Base-by-base conservation (phyloP, 2,113 vertebrate species). In the Pagrus major region DNA sequence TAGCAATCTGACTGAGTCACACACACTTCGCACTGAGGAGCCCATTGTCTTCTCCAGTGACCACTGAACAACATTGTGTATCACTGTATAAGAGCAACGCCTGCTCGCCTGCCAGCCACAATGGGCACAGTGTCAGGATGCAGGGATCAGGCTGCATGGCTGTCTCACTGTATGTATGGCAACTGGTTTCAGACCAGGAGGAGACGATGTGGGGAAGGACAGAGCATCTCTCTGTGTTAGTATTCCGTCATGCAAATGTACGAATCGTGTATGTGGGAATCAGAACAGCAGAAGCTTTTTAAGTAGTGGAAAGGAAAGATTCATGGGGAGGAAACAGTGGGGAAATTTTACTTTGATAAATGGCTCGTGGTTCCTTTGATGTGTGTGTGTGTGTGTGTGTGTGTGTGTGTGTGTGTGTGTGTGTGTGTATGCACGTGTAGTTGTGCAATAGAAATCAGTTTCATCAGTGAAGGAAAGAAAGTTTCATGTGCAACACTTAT, bases 1-100 rank as follows among this genome's bases (percentile, higher is more conserved):
- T 60, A 73, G 81, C 76, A 81, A 79, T 92, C 86, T 77, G 80
- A 86, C 89, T 88, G 85, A 91, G 86, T 90, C 91, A 90, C 83
- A 71, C 90, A 77, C 85, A 66, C 85, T 76, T 74, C 27, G 41
- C 76, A 81, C 81, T 78, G 60, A 91, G 83, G 82, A 64, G 21
- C 39, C 68, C 86, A 90, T 93, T 94, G 93, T 94, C 71, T 76
- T 80, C 54, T 58, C 76, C 64, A 51, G 11, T 68, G 80, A 80
- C 83, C 37, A 71, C 76, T 87, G 86, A 82, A 85, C 85, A 87
- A 81, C 89, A 86, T 89, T 87, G 85, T 90, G 68, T 86, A 66
- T 80, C 70, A 71, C 83, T 88, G 89, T 80, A 80, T 83, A 74
- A 86, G 80, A 72, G 63, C 85, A 81, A 66, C 9, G 74, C 76